Evolutionary conservation across 30 jellyfish, hydroid and myxozoan genomes (phyloP), one percentile per base, ranked within the genome.

Genomic region (Aurelia sp.): DNA sequence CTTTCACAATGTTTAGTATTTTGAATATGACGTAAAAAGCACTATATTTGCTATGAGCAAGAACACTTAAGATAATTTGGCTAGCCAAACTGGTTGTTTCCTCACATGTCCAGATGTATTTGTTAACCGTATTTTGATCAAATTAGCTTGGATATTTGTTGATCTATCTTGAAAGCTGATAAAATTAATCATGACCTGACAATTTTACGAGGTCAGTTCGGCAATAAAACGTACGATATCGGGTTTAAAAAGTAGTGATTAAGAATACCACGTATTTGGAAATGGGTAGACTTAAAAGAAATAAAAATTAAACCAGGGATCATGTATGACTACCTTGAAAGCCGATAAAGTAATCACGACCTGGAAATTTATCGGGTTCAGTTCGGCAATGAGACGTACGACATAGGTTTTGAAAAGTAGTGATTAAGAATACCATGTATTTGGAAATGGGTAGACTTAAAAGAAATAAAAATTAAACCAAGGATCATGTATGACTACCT

Each of bases 101-200:
- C 66, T 71, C 93, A 84, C 64, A 62, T 73, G 93, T 66, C 74
- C 93, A 84, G 93, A 71, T 84, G 93, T 84, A 53, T 84, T 84
- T 84, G 86, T 37, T 17, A 64, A 84, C 22, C 57, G 86, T 67
- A 73, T 70, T 51, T 65, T 84, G 93, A 84, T 84, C 93, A 84
- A 84, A 84, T 84, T 73, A 84, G 81, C 31, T 72, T 40, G 64
- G 19, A 84, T 71, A 84, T 21, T 62, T 84, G 66, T 84, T 72
- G 72, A 74, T 57, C 65, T 57, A 51, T 78, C 68, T 48, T 66
- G 21, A 66, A 58, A 62, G 89, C 89, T 70, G 66, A 58, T 19
- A 62, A 78, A 78, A 79, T 62, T 71, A 15, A 33, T 4, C 9
- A 41, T 40, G 15, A 40, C 27, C 69, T 3, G 21, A 17, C 0